phyloP scores from a whole-genome alignment of 1,140 invertebrate genomes.

The Homalodisca vitripennis region DNA sequence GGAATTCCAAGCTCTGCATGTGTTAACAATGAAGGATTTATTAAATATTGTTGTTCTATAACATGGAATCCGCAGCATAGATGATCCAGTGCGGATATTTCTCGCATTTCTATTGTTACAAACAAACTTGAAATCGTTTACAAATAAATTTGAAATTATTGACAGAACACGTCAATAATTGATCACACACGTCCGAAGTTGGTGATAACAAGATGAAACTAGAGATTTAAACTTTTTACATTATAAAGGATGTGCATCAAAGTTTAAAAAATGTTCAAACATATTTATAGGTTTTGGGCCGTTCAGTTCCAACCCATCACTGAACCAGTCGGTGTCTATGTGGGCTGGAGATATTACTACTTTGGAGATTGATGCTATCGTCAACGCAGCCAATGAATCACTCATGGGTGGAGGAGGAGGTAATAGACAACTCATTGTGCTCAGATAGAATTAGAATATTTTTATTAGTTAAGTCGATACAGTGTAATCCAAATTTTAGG shows the following conservation, averaged over 20 bases:
- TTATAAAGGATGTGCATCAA: not conserved
- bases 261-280: not conserved
- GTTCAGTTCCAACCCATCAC: conserved; percentile 41
- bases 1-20: too few species aligned
- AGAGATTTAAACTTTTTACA: not conserved
- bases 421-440: too few species aligned
- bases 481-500: too few species aligned
- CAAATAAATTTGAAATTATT: not conserved
- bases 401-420: conserved; percentile 80
- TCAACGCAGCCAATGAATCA: conserved; percentile 85
- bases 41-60: too few species aligned
- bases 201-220: not conserved
- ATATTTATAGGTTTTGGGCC: conserved; percentile 49
- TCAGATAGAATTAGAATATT: not conserved
- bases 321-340: conserved; percentile 64
- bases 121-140: not conserved
- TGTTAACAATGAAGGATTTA: too few species aligned
- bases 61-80: too few species aligned
- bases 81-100: too few species aligned
- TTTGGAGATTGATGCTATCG: conserved; percentile 86
- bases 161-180: not conserved
- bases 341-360: conserved; percentile 84
- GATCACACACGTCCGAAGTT: not conserved
- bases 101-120: too few species aligned
- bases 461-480: not conserved